These are phyloP conservation scores for Trachurus trachurus DNA, from an alignment of 2,797 vertebrate species.

Conservation along the genomic window DNA sequence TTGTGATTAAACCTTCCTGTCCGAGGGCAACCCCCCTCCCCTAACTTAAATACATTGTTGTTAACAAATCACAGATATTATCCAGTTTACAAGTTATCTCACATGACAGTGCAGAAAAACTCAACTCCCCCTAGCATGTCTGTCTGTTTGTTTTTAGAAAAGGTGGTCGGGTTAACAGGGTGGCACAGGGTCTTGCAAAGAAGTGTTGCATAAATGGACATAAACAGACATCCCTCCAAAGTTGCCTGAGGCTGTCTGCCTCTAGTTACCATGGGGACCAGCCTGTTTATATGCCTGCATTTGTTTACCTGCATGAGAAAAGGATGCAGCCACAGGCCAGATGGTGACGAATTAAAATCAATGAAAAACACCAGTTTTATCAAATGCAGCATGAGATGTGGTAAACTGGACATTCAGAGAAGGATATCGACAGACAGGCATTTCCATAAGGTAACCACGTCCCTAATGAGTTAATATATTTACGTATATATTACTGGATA, in stretches of 20 bases:
- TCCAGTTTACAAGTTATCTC: background rate
- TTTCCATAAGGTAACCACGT: background rate
- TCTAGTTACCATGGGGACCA: constrained; percentile 46
- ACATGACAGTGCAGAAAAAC: background rate
- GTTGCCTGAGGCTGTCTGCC: constrained; percentile 38
- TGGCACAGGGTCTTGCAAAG: constrained; percentile 35
- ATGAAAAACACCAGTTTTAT: constrained; percentile 27
- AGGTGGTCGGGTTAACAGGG: constrained; percentile 13
- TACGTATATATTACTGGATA: background rate
- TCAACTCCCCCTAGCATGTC: background rate
- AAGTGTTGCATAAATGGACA: constrained; percentile 34
- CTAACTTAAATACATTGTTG: background rate
- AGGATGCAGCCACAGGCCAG: constrained; percentile 26
- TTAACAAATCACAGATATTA: constrained; percentile 4
- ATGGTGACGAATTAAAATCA: constrained; percentile 21
- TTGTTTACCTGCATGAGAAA: constrained; percentile 38
- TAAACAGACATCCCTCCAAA: constrained; percentile 33
- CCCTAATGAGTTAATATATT: background rate
- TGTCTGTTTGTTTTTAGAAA: constrained; percentile 16
- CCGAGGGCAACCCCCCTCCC: background rate
- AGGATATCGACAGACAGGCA: background rate
- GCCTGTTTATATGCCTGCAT: constrained; percentile 36
- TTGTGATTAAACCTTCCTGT: background rate
- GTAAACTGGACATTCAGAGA: background rate
- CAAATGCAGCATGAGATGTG: constrained; percentile 11